Evolutionary conservation across 2,113 vertebrate genomes (phyloP), one percentile per base, ranked within the genome.

Genomic region (Neofelis nebulosa): DNA sequence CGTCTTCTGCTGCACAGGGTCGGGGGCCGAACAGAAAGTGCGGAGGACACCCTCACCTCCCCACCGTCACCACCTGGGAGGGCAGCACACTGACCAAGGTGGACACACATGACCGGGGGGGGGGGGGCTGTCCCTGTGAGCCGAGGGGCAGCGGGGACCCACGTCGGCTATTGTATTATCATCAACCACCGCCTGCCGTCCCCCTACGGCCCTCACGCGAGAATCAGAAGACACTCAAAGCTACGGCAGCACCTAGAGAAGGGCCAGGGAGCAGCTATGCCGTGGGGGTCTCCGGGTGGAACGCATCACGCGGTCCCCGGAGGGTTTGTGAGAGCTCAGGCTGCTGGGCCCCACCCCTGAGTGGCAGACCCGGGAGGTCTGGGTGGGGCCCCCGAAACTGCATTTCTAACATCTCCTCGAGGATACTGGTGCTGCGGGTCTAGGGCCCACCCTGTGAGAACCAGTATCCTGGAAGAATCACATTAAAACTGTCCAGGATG

Each of bases 91-190:
- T 50, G 83, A 50, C 50, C 36, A 5, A 45, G 36, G 50, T 2
- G 27, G 63, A n/a, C 38, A 66, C 27, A 81, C 16, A 16, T 14
- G 36, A 38, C 25, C 0, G 1, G 7, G 4, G 15, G 1, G 11
- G 4, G 0, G 1, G 7, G 4, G 11, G 2, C n/a, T 7, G 14
- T 21, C 9, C 55, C 25, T 23, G 15, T 38, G 76, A 48, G 10
- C 25, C 1, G 18, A 21, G 50, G 4, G 7, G 31, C 31, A 14
- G 16, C 6, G 55, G 45, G 36, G 38, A 65, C 69, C 2, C 1
- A 1, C 12, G n/a, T 10, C 31, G 36, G 5, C 11, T 23, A 9
- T 36, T 66, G 14, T 15, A 16, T 31, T 7, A 21, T 14, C 12
- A 19, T 45, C 21, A 63, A 16, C 45, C 13, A n/a, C n/a, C 19